Conservation (phyloP, 2,113 vertebrate species). For the Thermophis baileyi region DNA sequence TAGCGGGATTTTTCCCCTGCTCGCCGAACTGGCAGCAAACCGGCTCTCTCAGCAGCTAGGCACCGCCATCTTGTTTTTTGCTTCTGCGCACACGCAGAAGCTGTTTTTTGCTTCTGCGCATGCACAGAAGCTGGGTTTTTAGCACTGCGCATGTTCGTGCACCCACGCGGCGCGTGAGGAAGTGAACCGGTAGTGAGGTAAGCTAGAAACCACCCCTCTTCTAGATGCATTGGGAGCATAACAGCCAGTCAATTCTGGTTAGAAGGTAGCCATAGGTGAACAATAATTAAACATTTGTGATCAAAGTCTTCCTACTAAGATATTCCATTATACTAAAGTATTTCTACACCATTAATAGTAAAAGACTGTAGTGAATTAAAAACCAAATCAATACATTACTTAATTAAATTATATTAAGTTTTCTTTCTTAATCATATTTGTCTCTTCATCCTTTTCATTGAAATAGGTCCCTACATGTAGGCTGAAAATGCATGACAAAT, state of each 20-base stretch:
- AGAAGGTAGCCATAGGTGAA: neutral
- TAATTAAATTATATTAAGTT: slow-evolving; percentile 77
- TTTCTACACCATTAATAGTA: neutral
- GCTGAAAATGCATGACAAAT: slow-evolving; percentile 84
- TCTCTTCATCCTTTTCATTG: neutral
- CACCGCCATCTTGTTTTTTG: no score
- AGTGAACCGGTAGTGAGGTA: no score
- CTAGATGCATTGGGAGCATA: neutral
- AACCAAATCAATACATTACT: slow-evolving; percentile 66
- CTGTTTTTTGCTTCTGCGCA: no score
- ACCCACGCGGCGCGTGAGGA: no score
- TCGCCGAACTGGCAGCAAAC: no score
- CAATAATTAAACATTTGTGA: neutral
- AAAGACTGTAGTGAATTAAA: neutral
- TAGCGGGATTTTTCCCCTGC: no score
- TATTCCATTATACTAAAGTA: neutral
- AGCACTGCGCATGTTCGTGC: no score
- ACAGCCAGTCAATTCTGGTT: neutral
- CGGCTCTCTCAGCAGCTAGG: no score
- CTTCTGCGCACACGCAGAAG: no score
- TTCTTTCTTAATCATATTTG: slow-evolving; percentile 27
- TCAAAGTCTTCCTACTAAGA: neutral
- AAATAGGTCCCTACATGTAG: neutral
- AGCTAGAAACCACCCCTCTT: no score
- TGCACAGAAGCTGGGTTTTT: no score